Percentiles rank a stretch among this genome's conserved stretches.
These are phyloP conservation scores for Nasalis larvatus DNA, from an alignment of 2,113 vertebrate genomes.

Conservation along the genomic window DNA sequence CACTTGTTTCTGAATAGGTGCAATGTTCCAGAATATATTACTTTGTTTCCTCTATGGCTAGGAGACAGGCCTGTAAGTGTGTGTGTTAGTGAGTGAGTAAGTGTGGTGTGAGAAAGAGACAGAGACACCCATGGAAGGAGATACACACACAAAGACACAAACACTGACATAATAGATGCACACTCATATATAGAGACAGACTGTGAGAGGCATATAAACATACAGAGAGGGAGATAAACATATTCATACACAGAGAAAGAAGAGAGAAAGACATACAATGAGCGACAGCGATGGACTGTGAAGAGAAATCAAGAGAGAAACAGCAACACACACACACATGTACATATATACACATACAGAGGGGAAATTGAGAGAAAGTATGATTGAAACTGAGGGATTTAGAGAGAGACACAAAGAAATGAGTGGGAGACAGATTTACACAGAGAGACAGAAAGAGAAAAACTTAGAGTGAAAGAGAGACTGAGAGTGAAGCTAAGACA, in stretches of 20 bases:
- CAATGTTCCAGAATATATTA: conserved; percentile 61
- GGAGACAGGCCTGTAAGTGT: background rate
- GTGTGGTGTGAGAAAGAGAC: background rate
- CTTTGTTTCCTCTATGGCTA: conserved; percentile 55
- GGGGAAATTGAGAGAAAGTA: background rate
- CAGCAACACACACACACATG: background rate
- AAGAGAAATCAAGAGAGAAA: background rate
- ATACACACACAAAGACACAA: conserved; percentile 8
- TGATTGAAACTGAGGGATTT: background rate
- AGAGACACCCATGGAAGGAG: background rate
- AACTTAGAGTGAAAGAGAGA: background rate
- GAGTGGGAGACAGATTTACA: background rate
- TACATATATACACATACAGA: background rate
- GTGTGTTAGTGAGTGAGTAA: background rate
- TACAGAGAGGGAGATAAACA: background rate
- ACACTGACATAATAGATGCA: background rate
- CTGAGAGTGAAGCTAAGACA: background rate
- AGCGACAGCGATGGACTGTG: background rate
- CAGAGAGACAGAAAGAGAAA: background rate
- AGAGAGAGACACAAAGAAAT: background rate
- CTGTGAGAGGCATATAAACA: background rate
- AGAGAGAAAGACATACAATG: background rate
- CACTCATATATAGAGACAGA: background rate
- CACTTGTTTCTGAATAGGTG: conserved; percentile 45
- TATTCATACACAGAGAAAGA: background rate